Conservation (phyloP, 1,140 invertebrate species). For the Aphis craccivora region DNA sequence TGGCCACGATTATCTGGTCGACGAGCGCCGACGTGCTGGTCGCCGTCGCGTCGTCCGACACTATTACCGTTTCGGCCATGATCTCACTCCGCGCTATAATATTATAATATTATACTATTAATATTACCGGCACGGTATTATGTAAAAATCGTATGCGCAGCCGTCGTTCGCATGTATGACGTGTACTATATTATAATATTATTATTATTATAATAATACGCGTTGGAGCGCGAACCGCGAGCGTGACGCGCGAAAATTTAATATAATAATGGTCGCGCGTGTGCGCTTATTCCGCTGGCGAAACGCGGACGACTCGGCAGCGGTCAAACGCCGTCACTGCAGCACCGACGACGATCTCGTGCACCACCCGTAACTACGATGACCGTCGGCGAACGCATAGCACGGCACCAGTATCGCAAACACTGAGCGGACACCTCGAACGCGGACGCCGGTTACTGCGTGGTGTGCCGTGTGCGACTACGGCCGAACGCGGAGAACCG, state of each 20-base stretch:
- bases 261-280: not conserved
- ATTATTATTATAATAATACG: not conserved
- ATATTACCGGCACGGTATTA: not conserved
- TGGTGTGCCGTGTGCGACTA: not conserved
- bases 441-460: conserved; percentile 39
- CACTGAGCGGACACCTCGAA: conserved; percentile 8
- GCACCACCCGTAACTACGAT: conserved; percentile 23
- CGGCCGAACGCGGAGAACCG: not conserved
- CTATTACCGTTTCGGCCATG: not conserved
- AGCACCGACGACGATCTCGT: not conserved
- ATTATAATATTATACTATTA: not conserved
- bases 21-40: not conserved
- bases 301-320: not conserved
- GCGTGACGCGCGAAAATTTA: not conserved
- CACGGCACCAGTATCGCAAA: not conserved
- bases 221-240: not conserved
- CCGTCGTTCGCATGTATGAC: not conserved
- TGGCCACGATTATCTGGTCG: conserved; percentile 67
- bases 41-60: not conserved
- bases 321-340: not conserved
- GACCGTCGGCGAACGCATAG: conserved; percentile 34
- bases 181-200: not conserved
- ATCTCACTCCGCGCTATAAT: not conserved
- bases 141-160: not conserved
- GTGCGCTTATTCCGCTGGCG: not conserved